Base-by-base conservation (phyloP, 2,113 vertebrate species). In the Hippocampus barbouri region DNA sequence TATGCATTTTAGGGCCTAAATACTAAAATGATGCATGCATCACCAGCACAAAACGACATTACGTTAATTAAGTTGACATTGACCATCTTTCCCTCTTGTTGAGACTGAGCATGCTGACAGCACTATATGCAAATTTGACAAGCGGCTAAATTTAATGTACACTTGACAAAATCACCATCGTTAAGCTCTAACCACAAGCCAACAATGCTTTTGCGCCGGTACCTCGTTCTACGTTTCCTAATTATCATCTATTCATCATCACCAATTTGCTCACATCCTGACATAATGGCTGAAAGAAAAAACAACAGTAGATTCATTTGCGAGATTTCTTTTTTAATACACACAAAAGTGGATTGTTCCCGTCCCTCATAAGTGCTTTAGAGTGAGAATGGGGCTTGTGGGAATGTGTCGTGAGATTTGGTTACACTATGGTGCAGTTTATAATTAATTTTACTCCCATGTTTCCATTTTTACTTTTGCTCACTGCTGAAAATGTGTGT, bases 401-500 rank as follows among this genome's bases (percentile, higher is more conserved):
- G 78, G 75, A 79, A 81, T 74, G 67, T 75, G 71, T 11, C 4
- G 0, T 69, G 64, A 69, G 65, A 27, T 85, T 77, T 74, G 71
- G 70, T 85, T 86, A 79, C 45, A 81, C 73, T 72, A 74, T 77
- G 79, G 56, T 68, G 40, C 70, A 75, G 30, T 77, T 79, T 66
- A 71, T 70, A 63, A 70, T 73, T 47, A 66, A 69, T 71, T 60
- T 1, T 45, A 16, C 69, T 75, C 77, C 68, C 60, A 69, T 61
- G 70, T 71, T 66, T 72, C 60, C 60, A 8, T 59, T 63, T 47
- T 66, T 43, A 41, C 21, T 23, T 47, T 45, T 43, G 25, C 63
- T 78, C 73, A 57, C 68, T 80, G 85, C 81, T 85, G 80, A 25
- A 89, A 91, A 90, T 90, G 88, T 91, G 88, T 91, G 89, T 90